Percentiles rank a stretch among this genome's conserved stretches.
Conservation (phyloP, 2,113 vertebrate genomes). For the Paralichthys olivaceus region DNA sequence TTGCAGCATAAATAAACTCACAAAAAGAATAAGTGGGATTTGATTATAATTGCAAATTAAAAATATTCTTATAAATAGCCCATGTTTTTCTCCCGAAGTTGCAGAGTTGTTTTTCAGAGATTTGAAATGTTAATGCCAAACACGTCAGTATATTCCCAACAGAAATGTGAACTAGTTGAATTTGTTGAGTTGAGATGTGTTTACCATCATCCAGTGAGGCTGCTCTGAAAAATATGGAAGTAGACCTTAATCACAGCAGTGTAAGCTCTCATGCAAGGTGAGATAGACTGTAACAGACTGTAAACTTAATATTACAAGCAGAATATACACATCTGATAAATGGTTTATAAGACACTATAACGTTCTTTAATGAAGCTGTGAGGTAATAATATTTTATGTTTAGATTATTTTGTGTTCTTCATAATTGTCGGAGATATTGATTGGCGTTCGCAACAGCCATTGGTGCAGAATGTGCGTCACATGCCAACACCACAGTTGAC, state of each 20-base stretch:
- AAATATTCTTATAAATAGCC: constrained; percentile 75
- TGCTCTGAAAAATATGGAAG: constrained; percentile 48
- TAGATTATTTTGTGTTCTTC: no score
- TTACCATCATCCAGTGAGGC: constrained; percentile 43
- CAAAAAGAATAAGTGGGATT: constrained; percentile 60
- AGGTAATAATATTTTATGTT: not conserved
- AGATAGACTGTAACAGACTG: not conserved
- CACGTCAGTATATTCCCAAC: constrained; percentile 73
- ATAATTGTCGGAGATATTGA: not conserved
- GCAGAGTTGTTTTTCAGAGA: constrained; percentile 71
- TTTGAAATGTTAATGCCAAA: constrained; percentile 66
- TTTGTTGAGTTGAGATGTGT: constrained; percentile 61
- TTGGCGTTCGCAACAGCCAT: not conserved
- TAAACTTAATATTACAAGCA: no score
- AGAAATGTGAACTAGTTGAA: constrained; percentile 72
- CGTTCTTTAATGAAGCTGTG: no score
- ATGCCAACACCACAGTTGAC: not conserved
- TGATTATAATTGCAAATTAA: constrained; percentile 80
- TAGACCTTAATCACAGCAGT: constrained; percentile 3
- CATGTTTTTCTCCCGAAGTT: constrained; percentile 71
- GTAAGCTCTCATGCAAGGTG: not conserved
- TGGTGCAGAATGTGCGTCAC: not conserved
- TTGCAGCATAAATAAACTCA: constrained; percentile 65
- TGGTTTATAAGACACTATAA: no score
- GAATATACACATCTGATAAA: no score